These are phyloP conservation scores for Sthenelais limicola DNA, from an alignment of 2,888 invertebrate species.

Conservation along the genomic window DNA sequence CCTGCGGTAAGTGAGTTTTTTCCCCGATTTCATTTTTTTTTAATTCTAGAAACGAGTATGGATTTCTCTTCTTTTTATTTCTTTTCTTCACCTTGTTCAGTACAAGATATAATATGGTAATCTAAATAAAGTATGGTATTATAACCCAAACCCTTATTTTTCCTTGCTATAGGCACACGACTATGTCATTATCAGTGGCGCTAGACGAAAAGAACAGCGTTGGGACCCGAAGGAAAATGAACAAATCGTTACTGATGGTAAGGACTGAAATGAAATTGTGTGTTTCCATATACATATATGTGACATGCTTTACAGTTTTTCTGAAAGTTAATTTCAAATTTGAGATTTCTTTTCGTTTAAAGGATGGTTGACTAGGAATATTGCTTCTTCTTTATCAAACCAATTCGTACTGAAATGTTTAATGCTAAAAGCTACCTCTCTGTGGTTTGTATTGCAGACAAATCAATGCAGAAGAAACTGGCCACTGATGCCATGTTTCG, in stretches of 20 bases:
- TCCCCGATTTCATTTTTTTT: not conserved
- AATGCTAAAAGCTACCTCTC: not conserved
- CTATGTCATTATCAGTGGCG: conserved; percentile 95
- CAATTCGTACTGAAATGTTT: not conserved
- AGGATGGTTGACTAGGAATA: not conserved
- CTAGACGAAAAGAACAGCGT: conserved; percentile 94
- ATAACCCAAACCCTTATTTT: not conserved
- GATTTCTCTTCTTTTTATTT: too few species aligned
- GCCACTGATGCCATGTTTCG: conserved; percentile 99
- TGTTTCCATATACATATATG: not conserved
- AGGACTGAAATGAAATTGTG: not conserved
- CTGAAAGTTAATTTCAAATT: not conserved
- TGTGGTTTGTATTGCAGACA: conserved; percentile 75
- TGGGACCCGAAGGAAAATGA: conserved; percentile 98
- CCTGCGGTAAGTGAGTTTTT: conserved; percentile 80
- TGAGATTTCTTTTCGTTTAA: not conserved
- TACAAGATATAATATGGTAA: not conserved
- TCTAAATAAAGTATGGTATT: not conserved
- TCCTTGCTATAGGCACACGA: conserved; percentile 86
- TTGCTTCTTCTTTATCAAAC: not conserved
- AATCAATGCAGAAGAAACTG: conserved; percentile 85
- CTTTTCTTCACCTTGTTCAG: not conserved
- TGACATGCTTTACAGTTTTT: conserved; percentile 1
- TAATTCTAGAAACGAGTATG: not conserved
- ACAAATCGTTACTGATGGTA: conserved; percentile 77